Evolutionary conservation across 2,888 invertebrate genomes (phyloP).

Genomic region (Rapana venosa): DNA sequence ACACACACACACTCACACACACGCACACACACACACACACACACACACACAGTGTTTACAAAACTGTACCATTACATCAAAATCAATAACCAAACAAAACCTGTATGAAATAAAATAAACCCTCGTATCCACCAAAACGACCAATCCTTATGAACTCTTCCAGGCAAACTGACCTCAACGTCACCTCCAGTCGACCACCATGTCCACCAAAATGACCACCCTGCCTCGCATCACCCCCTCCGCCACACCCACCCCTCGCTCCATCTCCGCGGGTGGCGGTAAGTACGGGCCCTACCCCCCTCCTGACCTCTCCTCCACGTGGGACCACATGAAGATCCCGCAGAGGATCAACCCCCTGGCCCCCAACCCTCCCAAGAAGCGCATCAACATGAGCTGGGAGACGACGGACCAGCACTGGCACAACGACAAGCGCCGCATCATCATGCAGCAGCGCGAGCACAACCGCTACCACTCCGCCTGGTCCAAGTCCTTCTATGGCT

Average conservation of each 20-base stretch:
- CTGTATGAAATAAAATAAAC: background rate
- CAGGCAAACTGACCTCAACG: background rate
- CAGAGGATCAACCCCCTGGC: conserved; percentile 71
- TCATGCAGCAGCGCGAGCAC: conserved; percentile 76
- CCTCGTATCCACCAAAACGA: background rate
- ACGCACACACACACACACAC: too few species aligned
- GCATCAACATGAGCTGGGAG: conserved; percentile 74
- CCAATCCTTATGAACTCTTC: background rate
- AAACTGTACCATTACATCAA: background rate
- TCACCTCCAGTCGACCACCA: background rate
- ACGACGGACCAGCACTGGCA: conserved; percentile 74
- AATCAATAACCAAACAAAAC: background rate
- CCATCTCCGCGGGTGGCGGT: conserved; percentile 56
- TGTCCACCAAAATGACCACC: conserved; percentile 56
- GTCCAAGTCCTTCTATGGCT: conserved; percentile 76
- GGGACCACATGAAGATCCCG: conserved; percentile 66
- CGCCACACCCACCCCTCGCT: conserved; percentile 45
- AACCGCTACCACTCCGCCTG: conserved; percentile 76
- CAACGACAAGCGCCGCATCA: conserved; percentile 70
- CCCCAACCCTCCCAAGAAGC: conserved; percentile 68
- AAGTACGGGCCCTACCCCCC: conserved; percentile 70
- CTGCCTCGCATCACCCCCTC: conserved; percentile 67
- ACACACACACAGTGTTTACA: too few species aligned
- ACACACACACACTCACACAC: too few species aligned
- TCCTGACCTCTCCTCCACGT: conserved; percentile 65